phyloP scores from a whole-genome alignment of 2,113 vertebrate species.

The Lasiurus borealis region DNA sequence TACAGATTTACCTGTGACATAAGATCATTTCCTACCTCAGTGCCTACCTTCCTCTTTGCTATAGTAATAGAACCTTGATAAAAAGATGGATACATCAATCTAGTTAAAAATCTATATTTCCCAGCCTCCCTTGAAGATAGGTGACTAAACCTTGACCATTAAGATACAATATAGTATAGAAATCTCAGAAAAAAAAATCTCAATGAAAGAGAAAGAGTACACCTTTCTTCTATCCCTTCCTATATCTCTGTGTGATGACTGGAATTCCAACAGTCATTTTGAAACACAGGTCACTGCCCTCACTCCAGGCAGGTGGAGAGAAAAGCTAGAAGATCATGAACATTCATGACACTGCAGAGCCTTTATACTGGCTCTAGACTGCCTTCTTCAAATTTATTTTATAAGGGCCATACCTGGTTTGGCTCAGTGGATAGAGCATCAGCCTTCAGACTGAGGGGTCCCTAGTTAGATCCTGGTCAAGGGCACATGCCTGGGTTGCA shows the following conservation, averaged over 20 bases:
- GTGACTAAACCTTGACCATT: not conserved
- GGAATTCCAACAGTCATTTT: not conserved
- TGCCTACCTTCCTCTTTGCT: not conserved
- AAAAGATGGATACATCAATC: not conserved
- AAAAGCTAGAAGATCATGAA: not conserved
- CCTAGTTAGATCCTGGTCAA: too few species aligned
- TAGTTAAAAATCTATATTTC: not conserved
- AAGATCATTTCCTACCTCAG: not conserved
- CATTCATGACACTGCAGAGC: not conserved
- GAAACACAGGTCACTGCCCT: not conserved
- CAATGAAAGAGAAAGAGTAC: not conserved
- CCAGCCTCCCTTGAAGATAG: not conserved
- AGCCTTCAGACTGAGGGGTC: too few species aligned
- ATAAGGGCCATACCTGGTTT: not conserved
- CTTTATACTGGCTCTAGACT: not conserved
- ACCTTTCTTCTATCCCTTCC: not conserved
- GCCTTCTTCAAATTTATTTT: not conserved
- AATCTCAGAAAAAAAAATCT: slow-evolving; percentile 25
- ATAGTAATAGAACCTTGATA: not conserved
- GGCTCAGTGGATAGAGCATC: too few species aligned
- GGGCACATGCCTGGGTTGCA: too few species aligned
- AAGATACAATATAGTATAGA: not conserved
- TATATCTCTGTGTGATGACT: not conserved
- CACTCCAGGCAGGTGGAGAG: not conserved
- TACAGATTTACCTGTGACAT: not conserved